Evolutionary conservation across 2,888 invertebrate species (phyloP), one percentile per base, ranked within the genome.

Genomic region (Melanchra persicariae): DNA sequence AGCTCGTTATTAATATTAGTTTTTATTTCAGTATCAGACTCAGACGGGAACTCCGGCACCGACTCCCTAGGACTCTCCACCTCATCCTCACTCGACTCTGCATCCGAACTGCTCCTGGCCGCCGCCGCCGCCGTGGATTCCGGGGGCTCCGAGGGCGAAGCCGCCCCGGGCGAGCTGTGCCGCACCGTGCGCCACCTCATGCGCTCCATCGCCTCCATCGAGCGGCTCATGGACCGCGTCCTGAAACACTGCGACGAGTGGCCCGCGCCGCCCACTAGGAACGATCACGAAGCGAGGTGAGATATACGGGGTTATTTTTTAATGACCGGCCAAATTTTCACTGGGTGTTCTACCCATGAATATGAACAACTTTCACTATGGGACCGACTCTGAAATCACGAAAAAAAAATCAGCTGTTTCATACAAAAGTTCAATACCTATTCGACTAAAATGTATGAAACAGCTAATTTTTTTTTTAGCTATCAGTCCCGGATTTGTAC

Each of bases 131-230:
- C 92, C 19, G 91, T 91, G 51, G 88, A 91, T 76, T 85, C 92
- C 4, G 84, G 88, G 7, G 82, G 89, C 30, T 67, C 87, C 0
- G 90, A 87, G 59, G 85, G 83, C 22, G 90, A 87, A 8, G 85
- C 86, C 0, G 87, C 88, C 5, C 89, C 91, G 0, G 87, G 87
- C 8, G 88, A 89, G 61, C 90, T 94, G 67, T 92, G 94, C 86
- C 87, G 91, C 37, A 92, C 94, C 0, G 94, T 95, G 40, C 70
- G 93, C 0, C 93, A 93, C 52, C 92, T 95, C 26, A 94, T 95
- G 94, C 82, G 92, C 24, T 95, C 94, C 61, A 95, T 95, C 62
- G 94, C 95, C 0, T 91, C 93, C n/a, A 94, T 95, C 5, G 95
- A 95, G 88, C 71, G 94, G 43, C 90, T 95, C 12, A 95, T 95